A percentile compares a stretch with the other conserved stretches of the same genome.
phyloP scores from a whole-genome alignment of 2,888 invertebrate genomes.

The Coecobrya sp. region DNA sequence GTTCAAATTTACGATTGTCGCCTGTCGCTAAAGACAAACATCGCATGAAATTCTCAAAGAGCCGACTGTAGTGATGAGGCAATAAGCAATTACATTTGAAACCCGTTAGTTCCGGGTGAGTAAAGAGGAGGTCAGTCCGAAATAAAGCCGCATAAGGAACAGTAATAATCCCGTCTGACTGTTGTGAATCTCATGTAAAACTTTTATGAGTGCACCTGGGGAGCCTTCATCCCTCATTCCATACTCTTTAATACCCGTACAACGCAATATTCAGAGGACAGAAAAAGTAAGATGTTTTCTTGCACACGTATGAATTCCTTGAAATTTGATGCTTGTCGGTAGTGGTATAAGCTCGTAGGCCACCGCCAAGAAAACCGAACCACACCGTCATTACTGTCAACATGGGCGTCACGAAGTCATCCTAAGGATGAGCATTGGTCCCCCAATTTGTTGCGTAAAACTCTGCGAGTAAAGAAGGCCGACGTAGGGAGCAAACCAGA shows the following conservation, averaged over 20 bases:
- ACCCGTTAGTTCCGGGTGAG: constrained; percentile 85
- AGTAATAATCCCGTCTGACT: constrained; percentile 54
- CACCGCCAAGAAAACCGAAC: constrained; percentile 75
- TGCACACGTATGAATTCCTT: constrained; percentile 61
- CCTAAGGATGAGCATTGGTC: constrained; percentile 74
- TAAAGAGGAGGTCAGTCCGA: constrained; percentile 82
- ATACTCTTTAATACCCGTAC: background rate
- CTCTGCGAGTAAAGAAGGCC: constrained; percentile 33
- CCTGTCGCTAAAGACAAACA: constrained; percentile 74
- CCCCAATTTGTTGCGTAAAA: constrained; percentile 82
- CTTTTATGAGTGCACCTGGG: constrained; percentile 70
- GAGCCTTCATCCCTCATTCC: constrained; percentile 53
- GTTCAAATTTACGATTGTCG: constrained; percentile 66
- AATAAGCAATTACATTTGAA: constrained; percentile 82
- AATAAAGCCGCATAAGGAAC: constrained; percentile 74
- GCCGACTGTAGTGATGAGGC: constrained; percentile 68
- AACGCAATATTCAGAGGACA: constrained; percentile 27
- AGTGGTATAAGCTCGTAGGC: constrained; percentile 65
- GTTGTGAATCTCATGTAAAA: constrained; percentile 29
- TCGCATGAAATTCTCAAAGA: constrained; percentile 70
- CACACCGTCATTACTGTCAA: constrained; percentile 83
- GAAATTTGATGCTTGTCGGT: constrained; percentile 80
- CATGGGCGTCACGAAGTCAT: constrained; percentile 83
- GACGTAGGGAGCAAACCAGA: constrained; percentile 59
- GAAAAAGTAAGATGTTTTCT: constrained; percentile 10